Base-by-base conservation (phyloP, 2,888 invertebrate genomes). In the Fragum fragum region DNA sequence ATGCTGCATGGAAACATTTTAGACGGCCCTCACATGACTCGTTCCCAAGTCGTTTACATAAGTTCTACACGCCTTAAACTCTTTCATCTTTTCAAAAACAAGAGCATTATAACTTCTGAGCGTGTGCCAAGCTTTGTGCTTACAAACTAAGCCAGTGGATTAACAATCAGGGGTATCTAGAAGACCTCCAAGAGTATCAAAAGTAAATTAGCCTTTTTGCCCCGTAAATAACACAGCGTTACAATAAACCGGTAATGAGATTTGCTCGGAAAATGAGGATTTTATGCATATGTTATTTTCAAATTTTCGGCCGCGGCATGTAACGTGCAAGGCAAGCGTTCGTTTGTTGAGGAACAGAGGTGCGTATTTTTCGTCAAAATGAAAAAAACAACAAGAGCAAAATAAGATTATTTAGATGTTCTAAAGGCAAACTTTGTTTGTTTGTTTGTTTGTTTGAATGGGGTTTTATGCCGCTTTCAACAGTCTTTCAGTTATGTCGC, bases 281-380 rank as follows among this genome's bases (percentile, higher is more conserved):
- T 66, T 66, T 66, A 66, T 66, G 42, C 66, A 66, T 36, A 66
- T 66, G 66, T 66, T 66, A 42, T 66, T 66, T 66, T 66, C 42
- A 26, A 39, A 66, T 39, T n/a, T 42, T 47, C 47, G 47, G 16
- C 47, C 47, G 47, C 47, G 47, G 47, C n/a, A 47, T n/a, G n/a
- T n/a, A n/a, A n/a, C n/a, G n/a, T n/a, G n/a, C n/a, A n/a, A n/a
- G n/a, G n/a, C n/a, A n/a, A n/a, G n/a, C n/a, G n/a, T n/a, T n/a
- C n/a, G n/a, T n/a, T n/a, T n/a, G n/a, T n/a, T n/a, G n/a, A n/a
- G n/a, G n/a, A n/a, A n/a, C n/a, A n/a, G n/a, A n/a, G n/a, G n/a
- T n/a, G n/a, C n/a, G n/a, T n/a, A n/a, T n/a, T n/a, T n/a, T n/a
- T n/a, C n/a, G n/a, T n/a, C n/a, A n/a, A n/a, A n/a, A n/a, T n/a